phyloP scores from a whole-genome alignment of 2,888 invertebrate genomes.

The Cosmopolites sordidus region DNA sequence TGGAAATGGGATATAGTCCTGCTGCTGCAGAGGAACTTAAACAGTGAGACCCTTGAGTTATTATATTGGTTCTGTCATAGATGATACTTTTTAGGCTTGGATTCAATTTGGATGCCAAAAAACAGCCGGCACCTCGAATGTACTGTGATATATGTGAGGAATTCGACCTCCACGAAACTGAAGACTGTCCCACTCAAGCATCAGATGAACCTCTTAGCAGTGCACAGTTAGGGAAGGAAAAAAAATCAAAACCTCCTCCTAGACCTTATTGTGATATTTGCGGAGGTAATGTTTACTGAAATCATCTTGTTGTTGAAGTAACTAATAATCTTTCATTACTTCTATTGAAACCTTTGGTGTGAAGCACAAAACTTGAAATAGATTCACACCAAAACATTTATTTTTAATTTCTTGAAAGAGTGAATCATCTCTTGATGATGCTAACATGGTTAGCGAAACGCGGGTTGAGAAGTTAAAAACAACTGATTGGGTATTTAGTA shows the following conservation, averaged over 20 bases:
- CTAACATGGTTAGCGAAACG: too few species aligned
- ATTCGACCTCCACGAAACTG: conserved; percentile 95
- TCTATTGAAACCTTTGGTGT: too few species aligned
- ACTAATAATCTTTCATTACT: too few species aligned
- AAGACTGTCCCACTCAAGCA: conserved; percentile 89
- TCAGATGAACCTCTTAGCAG: conserved; percentile 51
- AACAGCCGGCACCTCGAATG: conserved; percentile 63
- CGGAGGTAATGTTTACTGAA: conserved; percentile 74
- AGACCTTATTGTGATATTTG: conserved; percentile 90
- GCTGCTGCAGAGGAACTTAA: conserved; percentile 44
- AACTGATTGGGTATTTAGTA: too few species aligned
- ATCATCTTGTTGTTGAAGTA: too few species aligned
- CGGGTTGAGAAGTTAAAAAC: too few species aligned
- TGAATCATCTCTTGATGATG: too few species aligned
- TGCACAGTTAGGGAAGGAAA: conserved; percentile 34
- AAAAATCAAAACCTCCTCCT: conserved; percentile 47
- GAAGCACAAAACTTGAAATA: too few species aligned
- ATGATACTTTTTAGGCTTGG: conserved; percentile 35
- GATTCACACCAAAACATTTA: conserved; percentile 2
- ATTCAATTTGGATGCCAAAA: conserved; percentile 25
- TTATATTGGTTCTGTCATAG: too few species aligned
- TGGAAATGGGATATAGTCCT: conserved; percentile 62
- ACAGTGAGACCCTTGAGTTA: conserved; percentile 43
- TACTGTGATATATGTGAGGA: conserved; percentile 98
- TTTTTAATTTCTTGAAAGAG: too few species aligned